Evolutionary conservation across 2,888 invertebrate species (phyloP).

Genomic region (Lepas anatifera): DNA sequence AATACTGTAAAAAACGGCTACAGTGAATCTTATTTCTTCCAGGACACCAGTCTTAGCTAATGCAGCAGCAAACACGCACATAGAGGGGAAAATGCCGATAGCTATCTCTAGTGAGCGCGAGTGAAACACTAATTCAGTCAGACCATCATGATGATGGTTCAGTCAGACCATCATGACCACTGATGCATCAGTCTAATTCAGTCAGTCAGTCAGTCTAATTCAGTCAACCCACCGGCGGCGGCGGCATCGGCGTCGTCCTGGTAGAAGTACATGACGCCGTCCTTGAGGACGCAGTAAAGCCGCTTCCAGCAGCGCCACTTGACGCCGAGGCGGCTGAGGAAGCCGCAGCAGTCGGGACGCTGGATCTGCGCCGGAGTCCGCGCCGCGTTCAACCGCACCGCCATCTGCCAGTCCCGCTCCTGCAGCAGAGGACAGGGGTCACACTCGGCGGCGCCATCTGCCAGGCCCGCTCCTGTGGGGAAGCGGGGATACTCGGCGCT

Average conservation of each 20-base stretch:
- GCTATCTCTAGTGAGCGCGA: no score
- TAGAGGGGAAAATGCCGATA: no score
- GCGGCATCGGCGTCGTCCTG: constrained; percentile 72
- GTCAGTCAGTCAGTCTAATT: no score
- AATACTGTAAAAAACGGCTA: no score
- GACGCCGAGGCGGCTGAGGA: constrained; percentile 60
- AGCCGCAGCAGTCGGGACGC: constrained; percentile 75
- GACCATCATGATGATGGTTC: no score
- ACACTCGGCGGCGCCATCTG: background rate
- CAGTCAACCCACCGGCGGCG: constrained; percentile 60
- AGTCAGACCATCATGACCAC: no score
- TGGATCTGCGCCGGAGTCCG: constrained; percentile 21
- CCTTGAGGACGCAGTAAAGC: constrained; percentile 86
- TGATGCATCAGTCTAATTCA: no score
- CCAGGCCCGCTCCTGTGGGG: background rate
- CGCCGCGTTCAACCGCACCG: constrained; percentile 25
- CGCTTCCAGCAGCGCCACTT: constrained; percentile 74
- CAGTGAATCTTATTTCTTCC: no score
- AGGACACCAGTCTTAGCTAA: no score
- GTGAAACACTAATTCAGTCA: no score
- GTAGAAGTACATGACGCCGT: constrained; percentile 89
- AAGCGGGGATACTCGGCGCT: background rate
- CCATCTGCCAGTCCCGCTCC: constrained; percentile 23
- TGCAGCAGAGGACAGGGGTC: background rate
- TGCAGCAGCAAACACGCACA: no score